These are phyloP conservation scores for Vultur gryphus DNA, from an alignment of 2,797 vertebrate species.

Conservation along the genomic window DNA sequence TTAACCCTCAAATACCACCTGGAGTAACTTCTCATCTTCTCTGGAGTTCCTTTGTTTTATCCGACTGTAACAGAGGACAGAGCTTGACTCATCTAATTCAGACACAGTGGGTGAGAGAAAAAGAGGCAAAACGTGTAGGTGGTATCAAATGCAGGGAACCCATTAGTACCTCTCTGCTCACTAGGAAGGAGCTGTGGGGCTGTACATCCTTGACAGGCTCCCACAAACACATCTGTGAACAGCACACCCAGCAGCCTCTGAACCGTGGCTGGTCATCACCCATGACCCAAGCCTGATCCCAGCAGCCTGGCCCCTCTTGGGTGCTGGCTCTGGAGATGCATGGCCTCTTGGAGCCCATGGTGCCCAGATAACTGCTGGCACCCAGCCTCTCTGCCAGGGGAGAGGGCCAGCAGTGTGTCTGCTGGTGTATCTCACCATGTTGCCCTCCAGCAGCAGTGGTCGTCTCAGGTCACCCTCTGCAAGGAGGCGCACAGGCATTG, in stretches of 20 bases:
- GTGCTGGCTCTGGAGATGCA: not conserved
- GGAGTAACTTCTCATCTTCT: conserved; percentile 12
- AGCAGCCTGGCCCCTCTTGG: not conserved
- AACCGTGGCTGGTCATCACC: not conserved
- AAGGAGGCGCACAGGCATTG: not conserved
- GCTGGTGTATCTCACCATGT: not conserved
- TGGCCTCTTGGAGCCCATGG: rapidly evolving
- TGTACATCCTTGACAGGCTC: not conserved
- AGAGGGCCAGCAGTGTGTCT: not conserved
- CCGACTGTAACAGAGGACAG: not conserved
- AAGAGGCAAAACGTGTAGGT: not conserved
- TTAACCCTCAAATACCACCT: conserved; percentile 42
- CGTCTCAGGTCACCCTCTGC: not conserved
- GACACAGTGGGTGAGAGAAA: not conserved
- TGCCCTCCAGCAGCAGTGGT: not conserved
- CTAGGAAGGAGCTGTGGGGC: not conserved
- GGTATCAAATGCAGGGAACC: not conserved
- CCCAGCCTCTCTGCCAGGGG: not conserved
- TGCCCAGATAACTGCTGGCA: not conserved
- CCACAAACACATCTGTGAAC: not conserved
- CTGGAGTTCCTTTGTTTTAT: not conserved
- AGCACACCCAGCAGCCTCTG: not conserved
- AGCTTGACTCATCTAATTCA: not conserved
- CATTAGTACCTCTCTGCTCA: not conserved
- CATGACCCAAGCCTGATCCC: not conserved